Conservation (phyloP, 2,113 vertebrate species). For the Hippocampus guttulatus region DNA sequence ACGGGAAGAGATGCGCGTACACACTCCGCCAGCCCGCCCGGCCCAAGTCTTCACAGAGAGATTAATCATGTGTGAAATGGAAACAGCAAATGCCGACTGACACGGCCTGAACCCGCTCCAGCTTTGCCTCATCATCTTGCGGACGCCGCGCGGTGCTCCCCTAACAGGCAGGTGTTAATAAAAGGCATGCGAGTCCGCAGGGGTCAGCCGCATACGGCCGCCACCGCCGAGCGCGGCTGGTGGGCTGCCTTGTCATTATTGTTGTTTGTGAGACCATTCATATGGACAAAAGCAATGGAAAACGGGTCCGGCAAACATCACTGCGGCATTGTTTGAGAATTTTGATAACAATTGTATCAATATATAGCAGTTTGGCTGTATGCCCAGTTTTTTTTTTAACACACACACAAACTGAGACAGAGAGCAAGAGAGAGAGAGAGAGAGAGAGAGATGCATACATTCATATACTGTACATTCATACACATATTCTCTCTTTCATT, state of each 20-base stretch:
- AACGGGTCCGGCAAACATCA: slow-evolving; percentile 58
- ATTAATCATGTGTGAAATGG: slow-evolving; percentile 99
- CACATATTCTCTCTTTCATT: no score
- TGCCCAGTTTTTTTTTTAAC: neutral
- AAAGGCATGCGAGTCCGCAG: slow-evolving; percentile 88
- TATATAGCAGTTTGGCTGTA: neutral
- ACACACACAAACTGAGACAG: no score
- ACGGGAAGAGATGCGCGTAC: slow-evolving; percentile 90
- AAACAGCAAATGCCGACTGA: slow-evolving; percentile 99
- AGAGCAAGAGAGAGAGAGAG: no score
- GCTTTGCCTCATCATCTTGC: slow-evolving; percentile 97
- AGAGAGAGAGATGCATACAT: no score
- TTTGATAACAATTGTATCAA: slow-evolving; percentile 41
- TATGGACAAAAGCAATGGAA: slow-evolving; percentile 55
- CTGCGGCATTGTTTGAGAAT: slow-evolving; percentile 42
- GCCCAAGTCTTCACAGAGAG: slow-evolving; percentile 98
- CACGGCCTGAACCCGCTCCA: slow-evolving; percentile 98
- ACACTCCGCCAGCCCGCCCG: slow-evolving; percentile 93
- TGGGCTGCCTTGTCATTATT: slow-evolving; percentile 66
- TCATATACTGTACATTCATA: no score
- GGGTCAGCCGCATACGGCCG: slow-evolving; percentile 82
- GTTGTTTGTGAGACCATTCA: slow-evolving; percentile 63
- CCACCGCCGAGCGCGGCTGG: slow-evolving; percentile 59
- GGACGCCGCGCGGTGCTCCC: slow-evolving; percentile 68
- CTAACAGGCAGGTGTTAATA: slow-evolving; percentile 99